Percentiles rank a stretch among this genome's conserved stretches.
These are phyloP conservation scores for Rallus crepitans DNA, from an alignment of 2,797 vertebrate genomes.

Conservation along the genomic window DNA sequence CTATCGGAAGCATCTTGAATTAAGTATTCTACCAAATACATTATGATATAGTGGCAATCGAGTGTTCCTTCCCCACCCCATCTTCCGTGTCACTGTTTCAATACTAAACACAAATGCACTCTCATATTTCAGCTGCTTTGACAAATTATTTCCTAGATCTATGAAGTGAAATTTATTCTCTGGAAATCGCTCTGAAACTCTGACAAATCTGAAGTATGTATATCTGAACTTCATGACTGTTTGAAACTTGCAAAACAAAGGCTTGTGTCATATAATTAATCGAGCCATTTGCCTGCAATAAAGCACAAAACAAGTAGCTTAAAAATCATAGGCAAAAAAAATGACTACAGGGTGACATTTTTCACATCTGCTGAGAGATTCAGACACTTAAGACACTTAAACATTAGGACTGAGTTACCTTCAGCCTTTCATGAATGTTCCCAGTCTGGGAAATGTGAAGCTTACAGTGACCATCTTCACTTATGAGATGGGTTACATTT, in stretches of 20 bases:
- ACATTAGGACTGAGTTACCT: not conserved
- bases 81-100: conserved; percentile 34
- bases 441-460: not conserved
- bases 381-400: not conserved
- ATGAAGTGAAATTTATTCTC: conserved; percentile 24
- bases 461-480: not conserved
- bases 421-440: not conserved
- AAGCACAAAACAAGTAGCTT: not conserved
- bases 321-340: conserved; percentile 20
- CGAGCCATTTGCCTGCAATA: conserved; percentile 8
- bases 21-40: conserved; percentile 50
- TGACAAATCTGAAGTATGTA: not conserved
- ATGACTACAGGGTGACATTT: not conserved
- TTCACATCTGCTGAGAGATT: conserved; percentile 10
- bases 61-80: conserved; percentile 23
- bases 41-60: conserved; percentile 35
- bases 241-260: conserved; percentile 19
- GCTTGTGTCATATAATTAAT: not conserved
- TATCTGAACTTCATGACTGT: not conserved
- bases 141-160: conserved; percentile 40
- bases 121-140: conserved; percentile 46
- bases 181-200: conserved; percentile 5
- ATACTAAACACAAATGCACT: not conserved
- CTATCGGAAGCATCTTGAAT: conserved; percentile 48
- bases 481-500: not conserved